These are phyloP conservation scores for Cotesia glomerata DNA, from an alignment of 1,140 invertebrate species.

Conservation along the genomic window DNA sequence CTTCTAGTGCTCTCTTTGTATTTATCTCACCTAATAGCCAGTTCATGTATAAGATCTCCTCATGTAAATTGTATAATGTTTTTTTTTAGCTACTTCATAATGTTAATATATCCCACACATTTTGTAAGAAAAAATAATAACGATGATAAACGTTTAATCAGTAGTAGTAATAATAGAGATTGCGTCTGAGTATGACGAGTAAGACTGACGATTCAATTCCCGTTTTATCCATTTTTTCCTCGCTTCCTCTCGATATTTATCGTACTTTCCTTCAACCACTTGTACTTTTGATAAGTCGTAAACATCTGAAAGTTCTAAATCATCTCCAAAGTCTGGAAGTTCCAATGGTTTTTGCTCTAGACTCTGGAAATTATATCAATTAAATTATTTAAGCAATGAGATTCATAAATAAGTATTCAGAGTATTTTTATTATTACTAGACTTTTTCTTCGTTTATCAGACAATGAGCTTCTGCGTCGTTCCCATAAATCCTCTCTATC, in stretches of 20 bases:
- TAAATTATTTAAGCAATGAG: background rate
- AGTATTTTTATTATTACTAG: conserved; percentile 13
- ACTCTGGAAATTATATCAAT: background rate
- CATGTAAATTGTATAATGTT: background rate
- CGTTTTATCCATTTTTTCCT: conserved; percentile 49
- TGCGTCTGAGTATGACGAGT: conserved; percentile 30
- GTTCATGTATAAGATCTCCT: background rate
- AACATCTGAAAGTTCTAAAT: conserved; percentile 31
- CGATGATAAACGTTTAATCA: conserved; percentile 7
- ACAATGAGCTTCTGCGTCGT: conserved; percentile 25
- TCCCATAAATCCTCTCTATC: conserved; percentile 31
- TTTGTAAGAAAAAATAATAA: conserved; percentile 18
- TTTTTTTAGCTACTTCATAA: conserved; percentile 3
- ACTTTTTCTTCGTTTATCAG: conserved; percentile 20
- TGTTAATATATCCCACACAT: background rate
- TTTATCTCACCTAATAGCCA: conserved; percentile 16
- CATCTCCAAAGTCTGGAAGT: conserved; percentile 38
- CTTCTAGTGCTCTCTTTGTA: conserved; percentile 46
- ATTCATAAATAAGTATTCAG: background rate
- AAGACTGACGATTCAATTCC: conserved; percentile 36
- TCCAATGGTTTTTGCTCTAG: conserved; percentile 9
- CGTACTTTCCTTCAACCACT: conserved; percentile 15
- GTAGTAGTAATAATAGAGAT: conserved; percentile 32
- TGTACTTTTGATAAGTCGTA: conserved; percentile 30
- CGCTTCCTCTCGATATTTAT: conserved; percentile 35